These are phyloP conservation scores for Galbula dea DNA, from an alignment of 2,113 vertebrate species.

Conservation along the genomic window DNA sequence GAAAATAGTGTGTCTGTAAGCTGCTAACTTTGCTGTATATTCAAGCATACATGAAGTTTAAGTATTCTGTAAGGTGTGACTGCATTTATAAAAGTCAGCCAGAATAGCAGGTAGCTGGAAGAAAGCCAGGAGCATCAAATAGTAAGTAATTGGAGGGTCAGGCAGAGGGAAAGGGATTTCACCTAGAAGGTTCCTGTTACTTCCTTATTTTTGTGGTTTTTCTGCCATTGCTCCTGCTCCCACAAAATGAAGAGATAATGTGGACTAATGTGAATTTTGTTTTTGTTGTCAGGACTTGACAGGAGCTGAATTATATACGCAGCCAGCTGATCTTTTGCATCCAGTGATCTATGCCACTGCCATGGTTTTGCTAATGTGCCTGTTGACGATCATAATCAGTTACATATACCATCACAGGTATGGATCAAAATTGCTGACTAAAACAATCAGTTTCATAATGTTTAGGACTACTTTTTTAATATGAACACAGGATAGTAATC, in stretches of 20 bases:
- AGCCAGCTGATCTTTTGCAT: constrained; percentile 82
- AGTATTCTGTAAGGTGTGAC: background rate
- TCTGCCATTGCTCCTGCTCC: background rate
- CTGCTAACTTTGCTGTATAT: background rate
- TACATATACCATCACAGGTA: constrained; percentile 94
- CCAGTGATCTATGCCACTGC: constrained; percentile 89
- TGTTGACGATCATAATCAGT: constrained; percentile 83
- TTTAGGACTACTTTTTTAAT: background rate
- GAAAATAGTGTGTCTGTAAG: background rate
- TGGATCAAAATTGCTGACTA: background rate
- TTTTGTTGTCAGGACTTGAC: constrained; percentile 82
- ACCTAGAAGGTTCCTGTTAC: background rate
- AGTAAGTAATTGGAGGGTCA: background rate
- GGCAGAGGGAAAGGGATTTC: background rate
- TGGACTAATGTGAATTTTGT: background rate
- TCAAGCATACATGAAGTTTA: background rate
- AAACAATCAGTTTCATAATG: background rate
- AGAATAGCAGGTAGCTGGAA: background rate
- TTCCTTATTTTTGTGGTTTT: background rate
- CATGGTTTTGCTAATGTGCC: constrained; percentile 82
- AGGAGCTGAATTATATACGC: constrained; percentile 77
- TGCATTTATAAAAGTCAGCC: background rate
- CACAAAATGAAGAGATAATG: background rate
- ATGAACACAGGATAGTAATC: background rate
- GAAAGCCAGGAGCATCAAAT: background rate